Percentiles rank a stretch among this genome's conserved stretches.
These are phyloP conservation scores for Urocitellus parryii DNA, from an alignment of 2,113 vertebrate genomes.

Conservation along the genomic window DNA sequence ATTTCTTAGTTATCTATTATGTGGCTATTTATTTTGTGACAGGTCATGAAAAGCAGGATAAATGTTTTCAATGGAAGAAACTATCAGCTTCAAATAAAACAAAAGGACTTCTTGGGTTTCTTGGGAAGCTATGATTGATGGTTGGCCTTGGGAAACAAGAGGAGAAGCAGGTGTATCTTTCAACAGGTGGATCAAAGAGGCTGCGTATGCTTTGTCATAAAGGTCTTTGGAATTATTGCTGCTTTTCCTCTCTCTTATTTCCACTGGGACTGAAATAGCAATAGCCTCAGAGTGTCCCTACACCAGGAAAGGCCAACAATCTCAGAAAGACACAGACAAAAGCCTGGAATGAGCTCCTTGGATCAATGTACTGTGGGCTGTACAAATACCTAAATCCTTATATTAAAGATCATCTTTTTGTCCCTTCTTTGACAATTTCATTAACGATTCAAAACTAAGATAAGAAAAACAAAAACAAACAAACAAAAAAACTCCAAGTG, in stretches of 20 bases:
- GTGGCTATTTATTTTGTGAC: conserved; percentile 5
- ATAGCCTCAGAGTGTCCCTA: neutral
- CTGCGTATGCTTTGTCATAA: neutral
- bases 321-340: neutral
- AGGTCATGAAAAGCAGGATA: neutral
- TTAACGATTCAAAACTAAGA: neutral
- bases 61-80: neutral
- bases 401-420: neutral
- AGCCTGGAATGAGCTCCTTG: neutral
- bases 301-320: neutral
- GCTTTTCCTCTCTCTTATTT: neutral
- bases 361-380: neutral
- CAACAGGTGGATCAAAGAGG: neutral
- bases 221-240: neutral
- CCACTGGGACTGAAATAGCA: neutral
- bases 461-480: neutral
- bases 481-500: neutral
- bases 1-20: conserved; percentile 13
- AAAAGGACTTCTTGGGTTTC: neutral
- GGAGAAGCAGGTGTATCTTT: neutral
- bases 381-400: neutral
- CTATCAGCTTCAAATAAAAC: neutral
- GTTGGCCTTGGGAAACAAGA: neutral
- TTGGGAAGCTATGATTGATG: neutral
- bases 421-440: neutral